phyloP scores from a whole-genome alignment of 1,140 invertebrate species.

The Solen grandis region DNA sequence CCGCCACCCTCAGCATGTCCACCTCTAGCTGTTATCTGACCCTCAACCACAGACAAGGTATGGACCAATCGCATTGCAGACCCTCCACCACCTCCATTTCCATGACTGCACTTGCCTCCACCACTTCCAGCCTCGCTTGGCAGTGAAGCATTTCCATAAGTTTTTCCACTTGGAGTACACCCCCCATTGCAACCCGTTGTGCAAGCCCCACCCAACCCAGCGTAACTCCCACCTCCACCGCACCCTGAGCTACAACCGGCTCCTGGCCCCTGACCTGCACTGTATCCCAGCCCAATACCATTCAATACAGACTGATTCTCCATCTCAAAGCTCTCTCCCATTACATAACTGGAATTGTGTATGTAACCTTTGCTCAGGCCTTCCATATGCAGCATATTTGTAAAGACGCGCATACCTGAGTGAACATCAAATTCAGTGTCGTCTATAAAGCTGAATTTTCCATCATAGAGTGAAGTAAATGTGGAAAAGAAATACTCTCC shows the following conservation, averaged over 20 bases:
- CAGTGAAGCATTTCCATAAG: constrained; percentile 2
- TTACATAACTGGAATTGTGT: constrained; percentile 30
- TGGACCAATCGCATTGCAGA: constrained; percentile 55
- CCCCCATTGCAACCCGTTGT: constrained; percentile 7
- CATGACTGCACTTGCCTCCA: constrained; percentile 64
- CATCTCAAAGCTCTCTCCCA: constrained; percentile 55
- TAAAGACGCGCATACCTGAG: constrained; percentile 40
- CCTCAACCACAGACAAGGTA: constrained; percentile 59
- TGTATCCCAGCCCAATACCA: constrained; percentile 62
- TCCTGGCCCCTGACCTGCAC: constrained; percentile 58
- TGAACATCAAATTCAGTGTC: constrained; percentile 42
- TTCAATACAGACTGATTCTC: constrained; percentile 60
- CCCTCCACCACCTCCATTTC: constrained; percentile 59
- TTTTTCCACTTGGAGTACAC: background rate
- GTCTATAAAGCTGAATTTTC: constrained; percentile 56
- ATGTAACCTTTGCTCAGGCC: constrained; percentile 31
- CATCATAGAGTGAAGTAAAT: constrained; percentile 61
- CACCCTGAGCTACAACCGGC: constrained; percentile 42
- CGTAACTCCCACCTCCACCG: constrained; percentile 64
- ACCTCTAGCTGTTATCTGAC: constrained; percentile 61
- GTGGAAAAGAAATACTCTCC: constrained; percentile 61
- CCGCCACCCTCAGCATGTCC: constrained; percentile 60
- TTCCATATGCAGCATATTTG: constrained; percentile 60
- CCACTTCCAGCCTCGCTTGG: constrained; percentile 67
- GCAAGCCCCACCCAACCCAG: constrained; percentile 57